Conservation (phyloP, 1,140 invertebrate genomes). For the Dufourea novaeangliae region DNA sequence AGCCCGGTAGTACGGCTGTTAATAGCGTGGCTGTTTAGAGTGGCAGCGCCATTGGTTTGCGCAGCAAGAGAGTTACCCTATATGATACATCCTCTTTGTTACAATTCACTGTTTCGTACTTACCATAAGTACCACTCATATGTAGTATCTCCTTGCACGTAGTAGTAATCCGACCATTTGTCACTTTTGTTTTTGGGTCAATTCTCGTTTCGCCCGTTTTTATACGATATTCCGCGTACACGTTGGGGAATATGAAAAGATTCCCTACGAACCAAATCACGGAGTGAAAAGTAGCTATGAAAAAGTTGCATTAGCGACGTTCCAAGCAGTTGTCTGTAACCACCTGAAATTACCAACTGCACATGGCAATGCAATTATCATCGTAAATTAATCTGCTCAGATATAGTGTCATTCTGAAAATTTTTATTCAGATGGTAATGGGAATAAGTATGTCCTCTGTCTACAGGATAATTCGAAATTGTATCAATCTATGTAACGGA, state of each 20-base stretch:
- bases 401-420: too few relatives aligned
- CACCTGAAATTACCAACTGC: neutral
- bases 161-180: conserved; percentile 37
- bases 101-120: conserved; percentile 54
- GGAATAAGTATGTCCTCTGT: neutral
- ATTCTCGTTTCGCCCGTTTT: neutral
- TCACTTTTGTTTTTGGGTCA: conserved; percentile 27
- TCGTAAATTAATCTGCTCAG: neutral
- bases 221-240: neutral
- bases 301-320: neutral
- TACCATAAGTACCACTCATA: conserved; percentile 39
- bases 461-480: neutral
- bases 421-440: too few relatives aligned
- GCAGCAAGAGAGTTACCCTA: too few relatives aligned
- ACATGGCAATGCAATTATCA: neutral
- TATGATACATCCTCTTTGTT: conserved; percentile 12
- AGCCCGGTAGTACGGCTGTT: too few relatives aligned
- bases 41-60: too few relatives aligned
- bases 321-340: neutral
- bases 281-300: neutral
- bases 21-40: too few relatives aligned
- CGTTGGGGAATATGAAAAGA: neutral
- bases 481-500: neutral
- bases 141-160: conserved; percentile 37
- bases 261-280: neutral